These are phyloP conservation scores for Onychomys arenicola DNA, from an alignment of 2,797 vertebrate species.

Conservation along the genomic window DNA sequence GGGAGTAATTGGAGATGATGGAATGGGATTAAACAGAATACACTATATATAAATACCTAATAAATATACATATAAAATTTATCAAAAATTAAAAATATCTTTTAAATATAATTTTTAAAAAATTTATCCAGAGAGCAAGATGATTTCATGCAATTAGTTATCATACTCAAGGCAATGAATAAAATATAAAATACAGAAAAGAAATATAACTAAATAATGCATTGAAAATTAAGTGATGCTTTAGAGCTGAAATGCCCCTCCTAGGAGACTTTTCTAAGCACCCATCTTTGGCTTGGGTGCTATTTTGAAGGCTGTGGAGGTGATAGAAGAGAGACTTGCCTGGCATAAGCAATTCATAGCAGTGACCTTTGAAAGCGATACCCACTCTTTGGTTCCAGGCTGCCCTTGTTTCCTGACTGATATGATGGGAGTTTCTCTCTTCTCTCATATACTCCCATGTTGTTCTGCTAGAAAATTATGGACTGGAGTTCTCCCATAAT, in stretches of 20 bases:
- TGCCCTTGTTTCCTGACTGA: background rate
- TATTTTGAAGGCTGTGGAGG: background rate
- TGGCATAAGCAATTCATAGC: background rate
- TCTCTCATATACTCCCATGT: background rate
- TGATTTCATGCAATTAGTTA: background rate
- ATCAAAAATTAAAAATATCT: background rate
- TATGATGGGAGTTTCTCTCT: background rate
- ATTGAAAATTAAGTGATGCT: background rate
- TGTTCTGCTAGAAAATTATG: background rate
- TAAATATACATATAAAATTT: background rate
- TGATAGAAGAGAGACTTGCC: background rate
- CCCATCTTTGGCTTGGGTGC: background rate
- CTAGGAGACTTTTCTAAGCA: background rate
- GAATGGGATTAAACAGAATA: background rate
- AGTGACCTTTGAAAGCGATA: background rate
- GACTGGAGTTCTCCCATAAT: background rate
- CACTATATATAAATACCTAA: background rate
- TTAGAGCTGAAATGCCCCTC: background rate
- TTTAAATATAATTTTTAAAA: background rate
- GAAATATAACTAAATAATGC: background rate
- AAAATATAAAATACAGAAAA: background rate
- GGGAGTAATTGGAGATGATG: background rate
- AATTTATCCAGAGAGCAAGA: background rate
- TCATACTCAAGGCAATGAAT: background rate
- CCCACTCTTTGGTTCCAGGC: background rate